Conservation (phyloP, 2,888 invertebrate species). For the Sarcophaga caerulescens region DNA sequence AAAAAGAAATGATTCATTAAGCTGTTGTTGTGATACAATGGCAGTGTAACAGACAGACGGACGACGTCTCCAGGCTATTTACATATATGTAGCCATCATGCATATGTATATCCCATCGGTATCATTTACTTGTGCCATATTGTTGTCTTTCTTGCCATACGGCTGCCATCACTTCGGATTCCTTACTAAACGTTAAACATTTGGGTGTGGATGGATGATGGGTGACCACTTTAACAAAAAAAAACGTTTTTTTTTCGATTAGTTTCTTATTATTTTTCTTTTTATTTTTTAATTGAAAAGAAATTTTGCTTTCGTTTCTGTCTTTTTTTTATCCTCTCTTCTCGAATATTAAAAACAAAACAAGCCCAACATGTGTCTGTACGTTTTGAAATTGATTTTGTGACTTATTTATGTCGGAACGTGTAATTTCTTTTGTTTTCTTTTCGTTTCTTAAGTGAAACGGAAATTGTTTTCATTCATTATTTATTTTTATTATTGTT, state of each 20-base stretch:
- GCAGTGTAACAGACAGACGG: too few relatives aligned
- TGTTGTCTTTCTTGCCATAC: neutral
- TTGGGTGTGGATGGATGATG: neutral
- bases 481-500: neutral
- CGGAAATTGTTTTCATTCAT: conserved; percentile 22
- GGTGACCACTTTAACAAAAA: conserved; percentile 21
- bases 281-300: neutral
- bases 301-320: neutral
- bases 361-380: conserved; percentile 35
- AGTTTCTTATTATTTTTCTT: neutral
- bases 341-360: neutral
- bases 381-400: conserved; percentile 33
- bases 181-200: neutral
- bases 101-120: neutral
- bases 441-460: neutral
- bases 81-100: neutral
- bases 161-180: neutral
- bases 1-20: neutral
- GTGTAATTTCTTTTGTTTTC: neutral
- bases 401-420: neutral
- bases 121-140: conserved; percentile 8
- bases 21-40: neutral
- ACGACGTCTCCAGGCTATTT: neutral
- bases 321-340: neutral
- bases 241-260: neutral